These are phyloP conservation scores for Argya squamiceps DNA, from an alignment of 2,797 vertebrate genomes.

Conservation along the genomic window DNA sequence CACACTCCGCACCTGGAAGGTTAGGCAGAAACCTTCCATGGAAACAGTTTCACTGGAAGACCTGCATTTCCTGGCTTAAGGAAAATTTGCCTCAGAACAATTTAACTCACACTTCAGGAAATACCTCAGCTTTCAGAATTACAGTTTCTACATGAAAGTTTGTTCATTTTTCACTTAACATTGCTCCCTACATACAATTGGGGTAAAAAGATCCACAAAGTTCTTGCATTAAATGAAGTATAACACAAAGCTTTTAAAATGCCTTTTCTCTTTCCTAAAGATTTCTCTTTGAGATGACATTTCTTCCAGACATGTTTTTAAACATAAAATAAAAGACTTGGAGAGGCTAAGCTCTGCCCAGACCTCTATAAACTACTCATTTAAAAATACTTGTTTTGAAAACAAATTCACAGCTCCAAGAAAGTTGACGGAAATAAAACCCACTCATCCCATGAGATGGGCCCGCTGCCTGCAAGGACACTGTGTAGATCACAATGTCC, in stretches of 20 bases:
- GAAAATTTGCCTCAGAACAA: background rate
- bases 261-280: background rate
- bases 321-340: background rate
- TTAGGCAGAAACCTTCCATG: background rate
- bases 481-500: background rate
- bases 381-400: background rate
- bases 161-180: background rate
- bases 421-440: background rate
- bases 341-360: background rate
- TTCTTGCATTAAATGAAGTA: background rate
- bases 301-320: background rate
- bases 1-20: background rate
- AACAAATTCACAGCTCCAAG: background rate
- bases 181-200: background rate
- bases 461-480: accelerated
- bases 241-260: background rate
- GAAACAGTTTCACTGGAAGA: background rate
- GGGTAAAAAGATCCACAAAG: background rate
- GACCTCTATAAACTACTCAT: background rate
- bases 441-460: background rate
- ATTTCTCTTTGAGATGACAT: background rate
- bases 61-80: background rate
- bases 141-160: background rate
- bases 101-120: background rate
- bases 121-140: background rate